These are phyloP conservation scores for Pocillopora damicornis DNA, from an alignment of 64 coral and sea anemone genomes.

Conservation along the genomic window DNA sequence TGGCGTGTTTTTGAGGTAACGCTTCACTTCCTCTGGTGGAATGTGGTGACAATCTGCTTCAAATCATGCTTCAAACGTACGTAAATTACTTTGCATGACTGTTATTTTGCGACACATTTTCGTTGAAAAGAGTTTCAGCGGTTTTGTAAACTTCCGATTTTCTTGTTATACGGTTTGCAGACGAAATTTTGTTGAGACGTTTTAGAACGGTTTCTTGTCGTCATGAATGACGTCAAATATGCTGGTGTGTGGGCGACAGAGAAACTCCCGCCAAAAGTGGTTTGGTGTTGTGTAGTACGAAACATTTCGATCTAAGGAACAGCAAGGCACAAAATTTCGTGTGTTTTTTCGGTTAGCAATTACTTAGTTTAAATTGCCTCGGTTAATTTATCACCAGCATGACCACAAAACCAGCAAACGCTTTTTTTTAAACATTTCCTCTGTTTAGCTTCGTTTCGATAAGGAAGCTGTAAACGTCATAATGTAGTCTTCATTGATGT, in stretches of 20 bases:
- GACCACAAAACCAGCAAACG: not conserved
- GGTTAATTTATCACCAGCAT: not conserved
- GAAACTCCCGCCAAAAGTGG: constrained; percentile 19
- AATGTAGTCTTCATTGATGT: not conserved
- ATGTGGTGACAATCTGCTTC: too few species aligned
- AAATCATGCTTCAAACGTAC: too few species aligned
- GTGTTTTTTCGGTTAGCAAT: not conserved
- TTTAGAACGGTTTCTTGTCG: not conserved
- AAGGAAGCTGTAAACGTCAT: constrained; percentile 6
- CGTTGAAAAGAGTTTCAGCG: not conserved
- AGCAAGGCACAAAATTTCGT: not conserved
- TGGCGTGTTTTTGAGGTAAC: too few species aligned
- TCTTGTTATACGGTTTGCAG: not conserved
- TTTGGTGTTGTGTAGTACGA: not conserved
- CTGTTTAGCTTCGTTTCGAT: not conserved
- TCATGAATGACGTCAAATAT: constrained; percentile 23
- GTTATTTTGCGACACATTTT: not conserved
- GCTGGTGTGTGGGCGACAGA: not conserved
- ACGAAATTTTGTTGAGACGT: not conserved
- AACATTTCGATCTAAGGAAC: not conserved
- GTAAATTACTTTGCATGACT: not conserved
- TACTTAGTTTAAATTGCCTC: not conserved
- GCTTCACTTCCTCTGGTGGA: too few species aligned
- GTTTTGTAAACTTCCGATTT: not conserved
- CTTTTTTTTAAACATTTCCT: not conserved